A percentile compares a stretch with the other conserved stretches of the same genome.
Evolutionary conservation across 1,140 invertebrate genomes (phyloP).

Genomic region (Antheraea mylitta): DNA sequence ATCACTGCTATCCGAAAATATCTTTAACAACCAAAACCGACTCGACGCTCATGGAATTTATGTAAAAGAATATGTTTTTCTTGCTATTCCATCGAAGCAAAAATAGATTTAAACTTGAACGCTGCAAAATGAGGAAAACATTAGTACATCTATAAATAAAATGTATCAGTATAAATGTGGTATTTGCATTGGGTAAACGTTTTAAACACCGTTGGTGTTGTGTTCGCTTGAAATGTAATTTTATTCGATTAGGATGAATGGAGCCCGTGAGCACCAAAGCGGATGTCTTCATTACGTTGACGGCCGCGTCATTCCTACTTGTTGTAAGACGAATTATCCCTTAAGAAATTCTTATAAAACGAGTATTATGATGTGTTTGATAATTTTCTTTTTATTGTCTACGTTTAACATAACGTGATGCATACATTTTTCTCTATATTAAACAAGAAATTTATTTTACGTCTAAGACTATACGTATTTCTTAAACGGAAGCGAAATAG

Average conservation of each 20-base stretch:
- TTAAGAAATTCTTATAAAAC: too few species aligned
- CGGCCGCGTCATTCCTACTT: background rate
- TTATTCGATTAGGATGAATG: background rate
- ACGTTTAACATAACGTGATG: too few species aligned
- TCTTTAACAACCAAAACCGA: background rate
- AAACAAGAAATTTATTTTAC: too few species aligned
- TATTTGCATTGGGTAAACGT: background rate
- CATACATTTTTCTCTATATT: too few species aligned
- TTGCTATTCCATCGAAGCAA: too few species aligned
- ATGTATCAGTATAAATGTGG: constrained; percentile 1
- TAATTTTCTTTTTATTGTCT: too few species aligned
- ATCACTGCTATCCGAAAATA: background rate
- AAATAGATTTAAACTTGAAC: background rate
- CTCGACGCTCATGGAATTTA: background rate
- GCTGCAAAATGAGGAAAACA: constrained; percentile 2
- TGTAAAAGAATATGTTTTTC: background rate
- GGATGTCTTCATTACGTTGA: background rate
- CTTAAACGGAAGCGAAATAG: too few species aligned
- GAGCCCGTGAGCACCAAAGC: background rate
- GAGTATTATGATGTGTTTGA: too few species aligned
- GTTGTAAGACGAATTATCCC: background rate
- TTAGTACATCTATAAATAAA: background rate
- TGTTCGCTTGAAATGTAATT: background rate
- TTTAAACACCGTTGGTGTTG: background rate
- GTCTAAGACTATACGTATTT: too few species aligned